Percentiles rank a stretch among this genome's conserved stretches.
Evolutionary conservation across 1,140 invertebrate genomes (phyloP).

Genomic region (Lycorma delicatula): DNA sequence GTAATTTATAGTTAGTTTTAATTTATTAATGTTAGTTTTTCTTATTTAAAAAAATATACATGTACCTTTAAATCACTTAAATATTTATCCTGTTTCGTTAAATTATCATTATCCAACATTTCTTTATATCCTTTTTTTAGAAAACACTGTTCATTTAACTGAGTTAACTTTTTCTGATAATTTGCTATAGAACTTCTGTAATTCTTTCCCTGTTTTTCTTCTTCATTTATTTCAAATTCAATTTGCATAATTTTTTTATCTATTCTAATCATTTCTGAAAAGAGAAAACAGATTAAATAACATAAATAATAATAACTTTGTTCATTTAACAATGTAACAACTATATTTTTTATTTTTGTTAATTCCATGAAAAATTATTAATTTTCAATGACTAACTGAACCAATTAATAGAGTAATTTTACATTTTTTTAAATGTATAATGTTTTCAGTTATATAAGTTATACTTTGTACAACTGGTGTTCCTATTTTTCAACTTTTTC

Average conservation of each 20-base stretch:
- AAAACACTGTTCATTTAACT: constrained; percentile 41
- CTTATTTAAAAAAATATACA: not conserved
- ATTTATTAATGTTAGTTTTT: no score
- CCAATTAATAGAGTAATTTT: no score
- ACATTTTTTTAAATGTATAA: no score
- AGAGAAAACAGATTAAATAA: constrained; percentile 18
- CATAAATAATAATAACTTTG: no score
- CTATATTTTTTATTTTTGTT: no score
- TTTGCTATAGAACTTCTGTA: constrained; percentile 49
- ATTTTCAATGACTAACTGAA: no score
- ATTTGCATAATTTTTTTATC: constrained; percentile 63
- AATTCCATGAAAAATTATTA: no score
- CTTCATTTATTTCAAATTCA: constrained; percentile 49
- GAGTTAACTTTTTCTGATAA: constrained; percentile 47
- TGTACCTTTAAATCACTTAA: constrained; percentile 41
- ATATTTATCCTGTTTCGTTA: constrained; percentile 46
- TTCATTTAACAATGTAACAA: no score
- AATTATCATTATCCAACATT: constrained; percentile 50
- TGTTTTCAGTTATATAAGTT: no score
- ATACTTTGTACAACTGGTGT: no score
- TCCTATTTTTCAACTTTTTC: no score
- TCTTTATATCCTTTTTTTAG: constrained; percentile 27
- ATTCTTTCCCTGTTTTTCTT: constrained; percentile 45
- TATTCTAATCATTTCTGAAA: constrained; percentile 58
- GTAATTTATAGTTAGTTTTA: no score